Percentiles rank a stretch among this genome's conserved stretches.
Conservation (phyloP, 2,113 vertebrate genomes). For the Pan paniscus region DNA sequence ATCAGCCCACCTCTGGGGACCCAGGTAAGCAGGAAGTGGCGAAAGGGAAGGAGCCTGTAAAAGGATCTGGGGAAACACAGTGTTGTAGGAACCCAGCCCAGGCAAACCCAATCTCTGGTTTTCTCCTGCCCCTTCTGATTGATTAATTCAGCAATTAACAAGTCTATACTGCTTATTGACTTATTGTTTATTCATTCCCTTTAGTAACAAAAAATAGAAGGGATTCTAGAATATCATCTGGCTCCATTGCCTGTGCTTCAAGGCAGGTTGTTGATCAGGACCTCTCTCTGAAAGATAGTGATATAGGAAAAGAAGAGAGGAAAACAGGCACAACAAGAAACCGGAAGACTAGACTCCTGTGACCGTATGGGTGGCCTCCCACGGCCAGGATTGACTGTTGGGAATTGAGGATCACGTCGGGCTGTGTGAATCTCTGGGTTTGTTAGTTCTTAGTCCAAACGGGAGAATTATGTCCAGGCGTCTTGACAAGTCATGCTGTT, state of each 20-base stretch:
- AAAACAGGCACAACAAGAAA: neutral
- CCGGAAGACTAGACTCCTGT: too few species aligned
- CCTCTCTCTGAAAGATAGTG: neutral
- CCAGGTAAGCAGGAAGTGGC: neutral
- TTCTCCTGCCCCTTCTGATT: neutral
- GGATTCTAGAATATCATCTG: neutral
- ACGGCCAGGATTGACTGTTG: neutral
- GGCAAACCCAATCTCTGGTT: neutral
- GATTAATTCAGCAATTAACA: neutral
- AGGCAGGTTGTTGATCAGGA: neutral
- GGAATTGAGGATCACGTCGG: neutral
- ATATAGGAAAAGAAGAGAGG: neutral
- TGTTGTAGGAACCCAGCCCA: neutral
- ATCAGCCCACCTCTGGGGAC: neutral
- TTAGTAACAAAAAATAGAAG: neutral
- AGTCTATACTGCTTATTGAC: neutral
- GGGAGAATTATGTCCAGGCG: neutral
- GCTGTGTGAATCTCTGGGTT: rapidly evolving
- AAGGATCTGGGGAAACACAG: too few species aligned
- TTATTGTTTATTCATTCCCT: neutral
- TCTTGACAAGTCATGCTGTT: neutral
- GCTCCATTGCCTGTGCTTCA: neutral
- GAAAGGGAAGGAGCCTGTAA: neutral
- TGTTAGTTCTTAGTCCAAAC: neutral
- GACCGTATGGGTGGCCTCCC: rapidly evolving